A percentile compares a stretch with the other conserved stretches of the same genome.
phyloP scores from a whole-genome alignment of 1,140 invertebrate genomes.

The Ceratosolen solmsi region DNA sequence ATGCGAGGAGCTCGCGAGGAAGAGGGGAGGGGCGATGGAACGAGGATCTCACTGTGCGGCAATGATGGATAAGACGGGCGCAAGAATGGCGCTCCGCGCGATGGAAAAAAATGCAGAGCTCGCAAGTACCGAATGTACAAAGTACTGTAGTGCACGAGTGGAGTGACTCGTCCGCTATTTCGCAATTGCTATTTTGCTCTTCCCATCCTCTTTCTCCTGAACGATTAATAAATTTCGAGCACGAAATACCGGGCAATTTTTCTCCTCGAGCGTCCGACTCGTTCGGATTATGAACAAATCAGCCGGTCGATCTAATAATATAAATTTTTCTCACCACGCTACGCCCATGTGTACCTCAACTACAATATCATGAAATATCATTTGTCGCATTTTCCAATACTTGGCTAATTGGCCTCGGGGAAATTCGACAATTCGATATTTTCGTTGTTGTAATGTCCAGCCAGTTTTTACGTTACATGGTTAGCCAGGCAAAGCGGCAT shows the following conservation, averaged over 20 bases:
- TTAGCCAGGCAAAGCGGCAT: not conserved
- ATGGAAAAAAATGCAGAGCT: conserved; percentile 34
- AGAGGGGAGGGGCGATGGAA: conserved; percentile 24
- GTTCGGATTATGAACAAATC: not conserved
- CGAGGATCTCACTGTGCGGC: conserved; percentile 48
- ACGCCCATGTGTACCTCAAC: not conserved
- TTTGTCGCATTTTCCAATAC: not conserved
- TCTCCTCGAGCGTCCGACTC: not conserved
- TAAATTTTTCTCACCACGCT: not conserved
- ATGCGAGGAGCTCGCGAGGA: conserved; percentile 3
- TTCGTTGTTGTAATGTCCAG: not conserved
- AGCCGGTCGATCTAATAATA: not conserved
- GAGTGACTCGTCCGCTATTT: not conserved
- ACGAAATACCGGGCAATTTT: too few relatives aligned
- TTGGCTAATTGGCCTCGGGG: not conserved
- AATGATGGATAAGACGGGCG: conserved; percentile 57
- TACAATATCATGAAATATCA: not conserved
- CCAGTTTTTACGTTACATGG: not conserved
- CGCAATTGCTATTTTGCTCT: not conserved
- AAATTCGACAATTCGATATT: not conserved
- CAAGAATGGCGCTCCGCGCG: conserved; percentile 54
- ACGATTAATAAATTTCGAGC: conserved; percentile 15
- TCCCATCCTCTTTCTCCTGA: not conserved
- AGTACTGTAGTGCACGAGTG: not conserved
- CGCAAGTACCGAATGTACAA: conserved; percentile 40